A percentile compares a stretch with the other conserved stretches of the same genome.
phyloP scores from a whole-genome alignment of 2,888 invertebrate genomes.

The Aphodius sticticus region DNA sequence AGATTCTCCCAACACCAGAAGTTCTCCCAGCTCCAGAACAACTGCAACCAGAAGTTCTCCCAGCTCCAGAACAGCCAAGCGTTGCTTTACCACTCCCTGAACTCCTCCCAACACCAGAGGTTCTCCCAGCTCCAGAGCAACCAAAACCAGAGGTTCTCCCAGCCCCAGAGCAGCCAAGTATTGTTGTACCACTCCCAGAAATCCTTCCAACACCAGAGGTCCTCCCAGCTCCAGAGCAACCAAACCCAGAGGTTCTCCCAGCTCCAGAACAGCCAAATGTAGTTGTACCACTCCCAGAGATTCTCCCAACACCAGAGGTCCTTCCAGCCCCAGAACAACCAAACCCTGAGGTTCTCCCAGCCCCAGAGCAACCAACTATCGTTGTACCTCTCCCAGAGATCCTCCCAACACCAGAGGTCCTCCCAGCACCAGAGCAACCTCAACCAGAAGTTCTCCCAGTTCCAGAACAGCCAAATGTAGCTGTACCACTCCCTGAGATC shows the following conservation, averaged over 20 bases:
- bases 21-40: neutral
- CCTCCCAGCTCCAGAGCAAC: neutral
- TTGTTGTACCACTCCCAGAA: neutral
- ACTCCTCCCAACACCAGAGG: neutral
- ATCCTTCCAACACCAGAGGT: neutral
- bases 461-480: neutral
- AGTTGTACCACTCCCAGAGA: too few relatives aligned
- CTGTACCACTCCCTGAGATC: neutral
- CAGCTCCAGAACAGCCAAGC: constrained; percentile 6
- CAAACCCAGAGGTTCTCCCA: neutral
- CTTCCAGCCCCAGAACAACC: neutral
- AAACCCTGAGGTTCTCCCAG: neutral
- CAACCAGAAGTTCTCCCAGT: neutral
- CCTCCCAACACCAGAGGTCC: neutral
- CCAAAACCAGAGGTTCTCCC: neutral
- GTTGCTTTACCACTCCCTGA: neutral
- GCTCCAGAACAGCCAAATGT: neutral
- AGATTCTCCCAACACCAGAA: constrained; percentile 17
- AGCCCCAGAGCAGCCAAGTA: neutral
- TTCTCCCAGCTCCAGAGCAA: too few relatives aligned
- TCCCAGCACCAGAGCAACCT: neutral
- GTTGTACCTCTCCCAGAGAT: neutral
- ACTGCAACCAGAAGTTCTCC: neutral
- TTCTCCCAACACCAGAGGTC: too few relatives aligned
- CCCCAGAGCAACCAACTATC: neutral